A percentile compares a stretch with the other conserved stretches of the same genome.
phyloP scores from a whole-genome alignment of 53 echinoderm and acorn worm species.

The Mesocentrotus franciscanus region DNA sequence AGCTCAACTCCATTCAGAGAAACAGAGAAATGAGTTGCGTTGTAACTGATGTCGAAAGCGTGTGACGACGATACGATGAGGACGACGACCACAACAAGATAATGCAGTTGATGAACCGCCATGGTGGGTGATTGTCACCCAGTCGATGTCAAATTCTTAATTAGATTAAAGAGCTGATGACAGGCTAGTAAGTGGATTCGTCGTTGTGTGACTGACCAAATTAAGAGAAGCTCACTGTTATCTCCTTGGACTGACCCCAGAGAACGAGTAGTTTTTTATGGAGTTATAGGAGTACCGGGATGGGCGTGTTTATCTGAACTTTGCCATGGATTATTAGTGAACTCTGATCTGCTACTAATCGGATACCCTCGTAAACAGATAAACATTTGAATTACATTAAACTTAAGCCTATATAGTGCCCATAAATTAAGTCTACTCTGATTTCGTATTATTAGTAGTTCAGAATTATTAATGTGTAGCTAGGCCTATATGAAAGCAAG shows the following conservation, averaged over 20 bases:
- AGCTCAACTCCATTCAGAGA: slow-evolving; percentile 55
- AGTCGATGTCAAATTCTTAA: neutral
- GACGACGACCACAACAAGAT: neutral
- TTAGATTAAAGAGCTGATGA: neutral
- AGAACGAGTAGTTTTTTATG: neutral
- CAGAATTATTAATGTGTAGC: too few species aligned
- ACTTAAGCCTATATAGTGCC: too few species aligned
- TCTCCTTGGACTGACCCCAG: neutral
- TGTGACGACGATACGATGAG: slow-evolving; percentile 12
- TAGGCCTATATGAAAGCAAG: too few species aligned
- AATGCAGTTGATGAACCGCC: neutral
- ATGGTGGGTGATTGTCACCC: neutral
- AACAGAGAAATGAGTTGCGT: slow-evolving; percentile 45
- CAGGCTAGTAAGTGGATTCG: neutral
- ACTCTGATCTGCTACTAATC: neutral
- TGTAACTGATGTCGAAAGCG: neutral
- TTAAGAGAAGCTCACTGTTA: too few species aligned
- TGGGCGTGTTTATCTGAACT: slow-evolving; percentile 13
- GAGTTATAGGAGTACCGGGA: neutral
- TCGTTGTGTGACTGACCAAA: neutral
- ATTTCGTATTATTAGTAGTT: too few species aligned
- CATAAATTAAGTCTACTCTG: too few species aligned
- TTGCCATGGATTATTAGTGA: neutral
- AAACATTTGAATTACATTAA: too few species aligned
- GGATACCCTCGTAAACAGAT: neutral